Evolutionary conservation across 1,140 invertebrate genomes (phyloP).

Genomic region (Aleiodes sp.): DNA sequence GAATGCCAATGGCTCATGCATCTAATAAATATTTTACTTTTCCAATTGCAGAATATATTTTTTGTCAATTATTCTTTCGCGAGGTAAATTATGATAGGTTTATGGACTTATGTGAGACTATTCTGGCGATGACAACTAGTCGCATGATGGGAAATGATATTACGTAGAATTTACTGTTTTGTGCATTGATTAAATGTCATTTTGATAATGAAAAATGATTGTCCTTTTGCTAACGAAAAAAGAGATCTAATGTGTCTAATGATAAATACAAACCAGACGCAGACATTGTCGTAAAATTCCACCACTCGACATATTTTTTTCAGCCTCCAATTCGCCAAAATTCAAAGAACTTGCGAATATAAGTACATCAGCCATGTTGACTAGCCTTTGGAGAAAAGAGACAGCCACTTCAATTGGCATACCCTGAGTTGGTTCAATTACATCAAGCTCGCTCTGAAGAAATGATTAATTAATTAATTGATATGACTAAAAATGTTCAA

Average conservation of each 20-base stretch:
- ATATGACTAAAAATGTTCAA: constrained; percentile 5
- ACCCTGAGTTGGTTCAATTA: constrained; percentile 97
- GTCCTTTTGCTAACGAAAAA: not conserved
- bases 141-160: not conserved
- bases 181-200: not conserved
- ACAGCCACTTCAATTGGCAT: constrained; percentile 98
- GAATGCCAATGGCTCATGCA: constrained; percentile 15
- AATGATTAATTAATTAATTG: constrained; percentile 34
- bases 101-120: not conserved
- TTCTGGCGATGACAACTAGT: not conserved
- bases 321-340: constrained; percentile 97
- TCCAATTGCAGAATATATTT: not conserved
- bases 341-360: constrained; percentile 98
- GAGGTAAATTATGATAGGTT: not conserved
- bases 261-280: constrained; percentile 79
- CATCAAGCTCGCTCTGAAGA: constrained; percentile 93
- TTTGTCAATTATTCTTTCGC: not conserved
- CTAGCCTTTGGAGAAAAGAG: constrained; percentile 94
- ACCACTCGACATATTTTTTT: constrained; percentile 99
- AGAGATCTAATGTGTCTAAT: not conserved
- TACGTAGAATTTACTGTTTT: not conserved
- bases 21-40: constrained; percentile 10
- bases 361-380: constrained; percentile 97
- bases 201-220: not conserved
- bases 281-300: constrained; percentile 97